Evolutionary conservation across 2,113 vertebrate genomes (phyloP), one percentile per base, ranked within the genome.

Genomic region (Plecotus auritus): DNA sequence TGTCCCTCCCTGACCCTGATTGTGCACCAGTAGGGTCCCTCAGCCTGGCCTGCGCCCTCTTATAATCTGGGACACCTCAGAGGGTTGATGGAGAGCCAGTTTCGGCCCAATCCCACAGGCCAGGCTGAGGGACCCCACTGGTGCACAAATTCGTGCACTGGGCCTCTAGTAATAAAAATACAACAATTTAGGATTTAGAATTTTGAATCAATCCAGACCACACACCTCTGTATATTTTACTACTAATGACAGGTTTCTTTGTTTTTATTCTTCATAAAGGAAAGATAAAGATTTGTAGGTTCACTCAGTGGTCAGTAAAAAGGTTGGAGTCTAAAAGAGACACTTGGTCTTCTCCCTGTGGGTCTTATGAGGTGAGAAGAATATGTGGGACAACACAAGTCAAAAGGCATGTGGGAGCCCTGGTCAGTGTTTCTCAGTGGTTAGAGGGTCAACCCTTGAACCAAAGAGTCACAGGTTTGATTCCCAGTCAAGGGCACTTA

Each of bases 231-330:
- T 64, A 35, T 67, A 35, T 42, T 90, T 69, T 89, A 84, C 82
- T 76, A 45, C 45, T 47, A 56, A 91, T 4, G 87, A 28, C 23
- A 88, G 22, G 30, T 80, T 61, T 9, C 26, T 74, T 26, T 12
- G 23, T 66, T 95, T 95, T 96, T 94, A 95, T 70, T 82, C 22
- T 74, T 93, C 40, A 67, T 83, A 78, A 74, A 93, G 28, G 40
- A 80, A 92, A 92, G 67, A 14, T 77, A 94, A 86, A 78, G 9
- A 51, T 94, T 90, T 80, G 35, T 85, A 51, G 54, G n/a, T 77
- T 92, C n/a, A 84, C 28, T 56, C 45, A 94, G 42, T 51, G 5
- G 45, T 88, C 40, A 69, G 61, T 80, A 90, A 59, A 89, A 83
- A 18, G 28, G 32, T 70, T 70, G 42, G 16, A 3, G 14, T 88